These are phyloP conservation scores for Etheostoma spectabile DNA, from an alignment of 2,113 vertebrate genomes.

Conservation along the genomic window DNA sequence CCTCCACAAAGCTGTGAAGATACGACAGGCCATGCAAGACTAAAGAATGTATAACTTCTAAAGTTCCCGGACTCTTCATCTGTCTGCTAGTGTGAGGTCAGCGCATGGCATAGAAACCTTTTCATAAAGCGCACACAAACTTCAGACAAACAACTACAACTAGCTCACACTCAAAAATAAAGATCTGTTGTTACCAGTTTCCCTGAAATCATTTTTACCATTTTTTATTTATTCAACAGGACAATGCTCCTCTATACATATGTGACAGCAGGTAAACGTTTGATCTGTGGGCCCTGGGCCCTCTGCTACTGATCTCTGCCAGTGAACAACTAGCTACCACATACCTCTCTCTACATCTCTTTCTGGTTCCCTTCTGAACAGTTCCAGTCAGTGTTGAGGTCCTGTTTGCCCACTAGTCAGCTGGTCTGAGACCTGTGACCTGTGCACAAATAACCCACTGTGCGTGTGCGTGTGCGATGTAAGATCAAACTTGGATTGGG, in stretches of 20 bases:
- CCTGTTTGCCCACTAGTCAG: conserved; percentile 38
- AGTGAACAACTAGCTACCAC: neutral
- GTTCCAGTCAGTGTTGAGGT: conserved; percentile 5
- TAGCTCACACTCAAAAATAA: too few species aligned
- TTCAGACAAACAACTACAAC: too few species aligned
- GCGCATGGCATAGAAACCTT: too few species aligned
- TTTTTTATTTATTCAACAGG: too few species aligned
- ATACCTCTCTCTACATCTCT: neutral
- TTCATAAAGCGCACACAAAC: too few species aligned
- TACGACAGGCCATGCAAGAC: too few species aligned
- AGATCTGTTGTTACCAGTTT: too few species aligned
- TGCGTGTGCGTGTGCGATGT: neutral
- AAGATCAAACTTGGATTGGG: neutral
- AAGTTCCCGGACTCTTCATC: too few species aligned
- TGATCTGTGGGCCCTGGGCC: neutral
- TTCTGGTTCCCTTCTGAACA: conserved; percentile 13
- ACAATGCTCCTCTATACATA: neutral
- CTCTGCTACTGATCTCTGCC: conserved; percentile 2
- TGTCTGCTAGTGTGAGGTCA: too few species aligned
- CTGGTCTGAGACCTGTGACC: conserved; percentile 44
- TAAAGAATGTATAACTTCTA: neutral
- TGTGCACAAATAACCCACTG: conserved; percentile 14
- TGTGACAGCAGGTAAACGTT: neutral
- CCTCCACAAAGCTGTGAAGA: too few species aligned
- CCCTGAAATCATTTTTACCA: too few species aligned